Conservation (phyloP, 2,797 vertebrate species). For the Setipinna tenuifilis region DNA sequence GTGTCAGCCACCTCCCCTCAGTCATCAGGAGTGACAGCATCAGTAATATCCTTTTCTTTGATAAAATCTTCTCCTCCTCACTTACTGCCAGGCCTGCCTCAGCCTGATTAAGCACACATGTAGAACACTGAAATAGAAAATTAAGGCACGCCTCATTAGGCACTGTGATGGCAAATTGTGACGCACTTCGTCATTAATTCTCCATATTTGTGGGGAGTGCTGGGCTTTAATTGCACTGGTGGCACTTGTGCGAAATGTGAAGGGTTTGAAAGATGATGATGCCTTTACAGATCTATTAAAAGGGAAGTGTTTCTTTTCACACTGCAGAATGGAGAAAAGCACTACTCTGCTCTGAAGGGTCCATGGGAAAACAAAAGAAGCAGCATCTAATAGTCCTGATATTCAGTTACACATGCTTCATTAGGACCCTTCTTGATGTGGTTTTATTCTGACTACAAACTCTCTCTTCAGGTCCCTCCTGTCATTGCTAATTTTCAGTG, state of each 20-base stretch:
- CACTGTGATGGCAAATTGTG: neutral
- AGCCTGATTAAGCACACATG: conserved; percentile 14
- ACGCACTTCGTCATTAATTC: neutral
- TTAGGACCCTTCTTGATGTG: neutral
- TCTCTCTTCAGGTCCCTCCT: neutral
- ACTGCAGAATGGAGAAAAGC: neutral
- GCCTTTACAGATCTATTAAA: conserved; percentile 19
- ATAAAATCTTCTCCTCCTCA: conserved; percentile 19
- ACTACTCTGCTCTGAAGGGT: neutral
- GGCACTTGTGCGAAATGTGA: neutral
- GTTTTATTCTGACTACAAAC: neutral
- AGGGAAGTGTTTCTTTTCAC: neutral
- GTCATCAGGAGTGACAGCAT: conserved; percentile 14
- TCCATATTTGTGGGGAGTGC: conserved; percentile 19
- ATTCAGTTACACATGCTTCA: neutral
- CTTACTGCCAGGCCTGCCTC: neutral
- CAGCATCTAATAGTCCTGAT: neutral
- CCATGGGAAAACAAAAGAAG: neutral
- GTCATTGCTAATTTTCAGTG: neutral
- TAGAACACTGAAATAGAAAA: conserved; percentile 26
- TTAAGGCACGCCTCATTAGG: conserved; percentile 16
- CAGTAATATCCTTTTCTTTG: conserved; percentile 23
- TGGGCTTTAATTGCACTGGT: conserved; percentile 25
- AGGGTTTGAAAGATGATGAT: conserved; percentile 31
- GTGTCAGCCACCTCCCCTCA: neutral